These are phyloP conservation scores for Oplegnathus fasciatus DNA, from an alignment of 2,113 vertebrate genomes.

Conservation along the genomic window DNA sequence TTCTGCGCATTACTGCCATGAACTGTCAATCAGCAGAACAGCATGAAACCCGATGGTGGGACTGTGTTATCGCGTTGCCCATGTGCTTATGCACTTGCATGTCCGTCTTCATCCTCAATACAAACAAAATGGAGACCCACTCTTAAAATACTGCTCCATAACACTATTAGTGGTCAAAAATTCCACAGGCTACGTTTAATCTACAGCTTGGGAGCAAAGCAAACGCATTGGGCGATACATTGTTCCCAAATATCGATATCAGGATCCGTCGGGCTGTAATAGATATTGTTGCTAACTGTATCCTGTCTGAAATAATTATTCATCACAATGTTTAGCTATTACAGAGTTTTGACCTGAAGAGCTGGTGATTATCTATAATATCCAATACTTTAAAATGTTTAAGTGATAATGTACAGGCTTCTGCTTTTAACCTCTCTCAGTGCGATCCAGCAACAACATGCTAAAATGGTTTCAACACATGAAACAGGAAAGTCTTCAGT, in stretches of 20 bases:
- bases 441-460: neutral
- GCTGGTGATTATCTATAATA: neutral
- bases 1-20: neutral
- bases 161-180: neutral
- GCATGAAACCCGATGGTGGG: neutral
- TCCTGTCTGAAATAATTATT: neutral
- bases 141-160: neutral
- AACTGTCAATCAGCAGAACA: neutral
- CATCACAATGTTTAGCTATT: neutral
- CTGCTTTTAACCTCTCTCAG: neutral
- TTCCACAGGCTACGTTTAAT: neutral
- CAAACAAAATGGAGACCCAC: neutral
- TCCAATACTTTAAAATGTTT: neutral
- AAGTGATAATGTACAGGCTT: no score
- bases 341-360: neutral
- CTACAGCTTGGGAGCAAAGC: neutral
- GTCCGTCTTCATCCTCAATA: neutral
- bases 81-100: neutral
- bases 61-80: neutral
- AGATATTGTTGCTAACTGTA: neutral
- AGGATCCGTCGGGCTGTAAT: neutral
- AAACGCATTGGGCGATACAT: neutral
- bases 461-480: neutral
- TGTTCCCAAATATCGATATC: neutral
- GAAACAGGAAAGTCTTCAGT: neutral